Conservation (phyloP, 1,140 invertebrate genomes). For the Drosophila takahashii region DNA sequence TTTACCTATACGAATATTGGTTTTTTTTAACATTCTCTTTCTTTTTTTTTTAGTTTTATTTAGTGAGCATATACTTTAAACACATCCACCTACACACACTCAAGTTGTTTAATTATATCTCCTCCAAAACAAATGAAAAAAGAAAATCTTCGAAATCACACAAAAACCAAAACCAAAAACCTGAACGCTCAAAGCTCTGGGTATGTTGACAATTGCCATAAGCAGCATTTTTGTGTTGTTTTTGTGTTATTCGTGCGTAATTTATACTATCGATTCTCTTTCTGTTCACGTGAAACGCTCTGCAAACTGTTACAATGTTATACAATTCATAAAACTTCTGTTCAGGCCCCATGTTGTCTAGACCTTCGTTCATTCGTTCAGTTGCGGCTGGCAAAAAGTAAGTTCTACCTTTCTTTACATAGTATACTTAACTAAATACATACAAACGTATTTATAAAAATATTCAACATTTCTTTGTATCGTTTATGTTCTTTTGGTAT, state of each 20-base stretch:
- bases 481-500: conserved; percentile 50
- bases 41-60: conserved; percentile 53
- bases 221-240: conserved; percentile 51
- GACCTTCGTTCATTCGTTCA: conserved; percentile 51
- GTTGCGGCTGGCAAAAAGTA: conserved; percentile 59
- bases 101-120: conserved; percentile 41
- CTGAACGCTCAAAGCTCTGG: conserved; percentile 47
- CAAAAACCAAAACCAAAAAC: conserved; percentile 29
- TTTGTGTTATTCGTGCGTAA: conserved; percentile 51
- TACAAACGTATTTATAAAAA: conserved; percentile 26
- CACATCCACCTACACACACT: conserved; percentile 17
- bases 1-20: conserved; percentile 43
- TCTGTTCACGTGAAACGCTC: conserved; percentile 48
- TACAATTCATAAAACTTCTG: conserved; percentile 26
- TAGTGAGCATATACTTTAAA: conserved; percentile 46
- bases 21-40: conserved; percentile 40
- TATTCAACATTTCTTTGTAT: conserved; percentile 42
- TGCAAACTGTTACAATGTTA: conserved; percentile 58
- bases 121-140: conserved; percentile 41
- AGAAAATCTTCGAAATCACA: conserved; percentile 23
- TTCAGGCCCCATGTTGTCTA: conserved; percentile 41
- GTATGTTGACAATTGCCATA: conserved; percentile 59
- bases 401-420: conserved; percentile 42
- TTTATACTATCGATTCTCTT: conserved; percentile 51
- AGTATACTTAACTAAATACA: conserved; percentile 37